Conservation (phyloP, 2,797 vertebrate species). For the Lepilemur ruficaudatus region DNA sequence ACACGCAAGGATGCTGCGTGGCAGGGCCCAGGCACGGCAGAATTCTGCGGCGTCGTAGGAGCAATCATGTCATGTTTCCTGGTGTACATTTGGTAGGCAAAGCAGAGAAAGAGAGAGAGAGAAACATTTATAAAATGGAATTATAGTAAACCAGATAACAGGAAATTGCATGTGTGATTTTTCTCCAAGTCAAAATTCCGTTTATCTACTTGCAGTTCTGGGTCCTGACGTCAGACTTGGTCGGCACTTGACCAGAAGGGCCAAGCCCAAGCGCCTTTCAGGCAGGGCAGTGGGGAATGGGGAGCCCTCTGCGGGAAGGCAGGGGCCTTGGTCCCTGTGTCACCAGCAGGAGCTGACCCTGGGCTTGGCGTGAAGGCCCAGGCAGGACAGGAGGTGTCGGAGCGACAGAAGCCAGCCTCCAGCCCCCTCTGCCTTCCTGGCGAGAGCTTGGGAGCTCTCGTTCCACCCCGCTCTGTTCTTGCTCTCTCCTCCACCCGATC, state of each 20-base stretch:
- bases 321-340: neutral
- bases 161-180: neutral
- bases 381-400: neutral
- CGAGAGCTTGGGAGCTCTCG: neutral
- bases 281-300: neutral
- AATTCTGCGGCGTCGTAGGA: neutral
- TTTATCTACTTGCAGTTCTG: neutral
- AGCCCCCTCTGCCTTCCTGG: neutral
- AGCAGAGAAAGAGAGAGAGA: neutral
- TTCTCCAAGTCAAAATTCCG: neutral
- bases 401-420: neutral
- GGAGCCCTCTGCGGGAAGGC: neutral
- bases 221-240: neutral
- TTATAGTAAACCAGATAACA: slow-evolving; percentile 33
- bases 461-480: neutral
- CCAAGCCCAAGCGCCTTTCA: neutral
- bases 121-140: neutral
- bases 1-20: neutral
- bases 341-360: neutral
- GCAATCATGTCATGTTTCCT: neutral
- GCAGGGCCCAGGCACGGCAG: neutral
- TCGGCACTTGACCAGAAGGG: neutral
- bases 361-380: neutral
- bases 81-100: neutral
- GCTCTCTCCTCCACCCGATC: neutral